Base-by-base conservation (phyloP, 2,888 invertebrate species). In the Drosophila barbarae region DNA sequence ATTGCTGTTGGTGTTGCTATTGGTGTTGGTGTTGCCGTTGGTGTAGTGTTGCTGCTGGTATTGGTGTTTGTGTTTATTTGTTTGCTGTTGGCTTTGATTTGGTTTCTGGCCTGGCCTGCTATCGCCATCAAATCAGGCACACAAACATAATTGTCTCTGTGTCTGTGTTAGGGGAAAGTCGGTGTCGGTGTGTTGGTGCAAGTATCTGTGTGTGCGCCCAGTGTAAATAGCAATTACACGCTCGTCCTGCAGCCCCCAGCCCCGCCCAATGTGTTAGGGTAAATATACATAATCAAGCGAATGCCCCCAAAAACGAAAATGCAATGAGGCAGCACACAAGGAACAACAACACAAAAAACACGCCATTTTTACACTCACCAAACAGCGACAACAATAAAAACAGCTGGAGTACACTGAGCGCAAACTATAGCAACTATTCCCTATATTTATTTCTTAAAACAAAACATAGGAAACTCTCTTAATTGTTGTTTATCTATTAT, bases 81-180 rank as follows among this genome's bases (percentile, higher is more conserved):
- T 69, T 69, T 69, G 72, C 66, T 69, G 73, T 70, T 72, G 72
- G 72, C 72, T 57, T 71, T 68, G 73, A 72, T 82, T 72, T 52
- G 61, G 72, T 72, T 72, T 69, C 55, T 66, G 60, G 66, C 80
- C 82, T 68, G 65, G 53, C 60, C 72, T 74, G 72, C 66, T 84
- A 81, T 85, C 65, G 82, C 73, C 84, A 77, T 74, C 82, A 84
- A 81, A 81, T 84, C 82, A 74, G 74, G 61, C 85, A 47, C 55
- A 67, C 59, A 64, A 66, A 36, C 64, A 68, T 63, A 71, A 71
- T 68, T 53, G 72, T 53, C 34, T 38, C 35, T 64, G 44, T 56
- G 21, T 21, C 56, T 61, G 63, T 39, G 30, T 30, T 35, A 18
- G 46, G 46, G 0, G 46, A 30, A 36, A 56, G 53, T 30, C 18